phyloP scores from a whole-genome alignment of 2,797 vertebrate genomes.

The Tachyglossus aculeatus region DNA sequence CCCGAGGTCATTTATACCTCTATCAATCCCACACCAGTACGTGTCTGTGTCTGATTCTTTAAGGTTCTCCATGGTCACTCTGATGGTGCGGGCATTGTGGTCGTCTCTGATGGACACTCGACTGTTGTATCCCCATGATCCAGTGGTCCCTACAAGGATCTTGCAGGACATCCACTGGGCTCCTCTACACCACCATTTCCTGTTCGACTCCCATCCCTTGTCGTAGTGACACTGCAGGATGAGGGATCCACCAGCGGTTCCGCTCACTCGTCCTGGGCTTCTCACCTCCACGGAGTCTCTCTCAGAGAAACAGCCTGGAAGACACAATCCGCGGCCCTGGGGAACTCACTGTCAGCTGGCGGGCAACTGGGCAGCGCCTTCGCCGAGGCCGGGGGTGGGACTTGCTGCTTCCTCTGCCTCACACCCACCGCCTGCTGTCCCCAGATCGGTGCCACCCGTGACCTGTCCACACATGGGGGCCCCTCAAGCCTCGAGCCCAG shows the following conservation, averaged over 20 bases:
- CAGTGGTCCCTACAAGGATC: not conserved
- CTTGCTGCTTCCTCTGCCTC: too few species aligned
- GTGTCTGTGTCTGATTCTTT: not conserved
- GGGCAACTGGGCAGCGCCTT: too few species aligned
- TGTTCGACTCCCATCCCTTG: not conserved
- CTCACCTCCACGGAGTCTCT: too few species aligned
- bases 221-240: conserved; percentile 1
- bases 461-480: too few species aligned
- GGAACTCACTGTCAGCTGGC: too few species aligned
- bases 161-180: rapidly evolving
- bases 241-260: rapidly evolving
- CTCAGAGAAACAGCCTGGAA: too few species aligned
- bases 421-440: too few species aligned
- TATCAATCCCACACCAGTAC: conserved; percentile 34
- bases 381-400: too few species aligned
- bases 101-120: conserved; percentile 7
- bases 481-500: too few species aligned
- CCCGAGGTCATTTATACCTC: not conserved
- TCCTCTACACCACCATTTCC: conserved; percentile 20
- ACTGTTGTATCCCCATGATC: not conserved
- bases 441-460: too few species aligned
- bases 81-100: not conserved
- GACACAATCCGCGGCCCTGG: too few species aligned
- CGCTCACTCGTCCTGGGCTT: not conserved
- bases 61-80: not conserved